Base-by-base conservation (phyloP, 2,113 vertebrate species). In the Chrysemys picta region DNA sequence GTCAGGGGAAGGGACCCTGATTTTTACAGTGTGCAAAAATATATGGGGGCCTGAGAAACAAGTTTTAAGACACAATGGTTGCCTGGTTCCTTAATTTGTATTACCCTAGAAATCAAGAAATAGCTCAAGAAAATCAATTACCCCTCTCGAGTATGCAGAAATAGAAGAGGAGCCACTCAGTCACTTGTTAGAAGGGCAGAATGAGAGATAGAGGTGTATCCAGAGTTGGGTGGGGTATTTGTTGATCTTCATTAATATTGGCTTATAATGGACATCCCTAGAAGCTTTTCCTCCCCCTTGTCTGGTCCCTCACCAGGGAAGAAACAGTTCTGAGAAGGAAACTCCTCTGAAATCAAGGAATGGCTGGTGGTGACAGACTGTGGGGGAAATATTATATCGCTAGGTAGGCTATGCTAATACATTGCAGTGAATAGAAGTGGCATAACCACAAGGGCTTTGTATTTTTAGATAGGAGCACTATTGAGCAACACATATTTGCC, bases 141-240 rank as follows among this genome's bases (percentile, higher is more conserved):
- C 14, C 42, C 42, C 24, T 25, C 11, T 76, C 12, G 3, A 13
- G 75, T 27, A 76, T 76, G 24, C 22, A 76, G 42, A 76, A 2
- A 3, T 1, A 0, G 25, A 24, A 38, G 54, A 65, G 76, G 1
- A 83, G 31, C 47, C 21, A 76, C 38, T 76, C 24, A 25, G 11
- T 42, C 21, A 42, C n/a, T 75, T 75, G 42, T 45, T 72, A 45
- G 38, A 76, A 47, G 75, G 24, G 42, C 78, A 8, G 6, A 47
- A 24, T 11, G 16, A 3, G 0, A 57, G 21, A 2, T 13, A 16
- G 25, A 27, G 0, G 0, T 1, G 0, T 5, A 1, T 38, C 29
- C 25, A 19, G 65, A 0, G 19, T 10, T 21, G 62, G 76, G 72
- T 13, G 27, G 57, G 57, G 29, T 38, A 45, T 76, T 87, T 49